Evolutionary conservation across 2,888 invertebrate genomes (phyloP).

Genomic region (Temnothorax ravouxi): DNA sequence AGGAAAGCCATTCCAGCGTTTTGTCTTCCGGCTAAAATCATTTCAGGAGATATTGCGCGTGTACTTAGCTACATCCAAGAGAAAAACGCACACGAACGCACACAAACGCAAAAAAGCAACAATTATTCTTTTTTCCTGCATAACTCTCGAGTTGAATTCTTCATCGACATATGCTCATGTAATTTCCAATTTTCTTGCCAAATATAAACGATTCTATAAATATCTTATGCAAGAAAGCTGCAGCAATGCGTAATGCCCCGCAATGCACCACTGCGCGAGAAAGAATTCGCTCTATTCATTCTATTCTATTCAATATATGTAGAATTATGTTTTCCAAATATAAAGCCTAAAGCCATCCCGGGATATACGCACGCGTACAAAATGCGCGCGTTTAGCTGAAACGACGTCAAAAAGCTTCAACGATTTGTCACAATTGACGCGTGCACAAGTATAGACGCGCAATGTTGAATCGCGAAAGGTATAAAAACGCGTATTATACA

Average conservation of each 20-base stretch:
- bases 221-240: conserved; percentile 5
- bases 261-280: not conserved
- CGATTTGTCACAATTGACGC: conserved; percentile 27
- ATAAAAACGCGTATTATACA: conserved; percentile 13
- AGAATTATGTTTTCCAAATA: conserved; percentile 5
- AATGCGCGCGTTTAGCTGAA: not conserved
- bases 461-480: not conserved
- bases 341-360: not conserved
- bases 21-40: conserved; percentile 3
- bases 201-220: not conserved
- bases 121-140: not conserved
- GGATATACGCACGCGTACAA: not conserved
- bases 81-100: no score
- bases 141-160: not conserved
- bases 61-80: not conserved
- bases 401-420: not conserved
- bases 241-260: not conserved
- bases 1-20: not conserved
- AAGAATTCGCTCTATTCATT: not conserved
- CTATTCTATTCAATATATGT: not conserved
- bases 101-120: not conserved
- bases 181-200: not conserved
- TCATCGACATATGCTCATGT: not conserved
- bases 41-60: conserved; percentile 16
- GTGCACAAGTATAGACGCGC: not conserved